Conservation (phyloP, 2,888 invertebrate species). For the Tetrapedia diversipes region DNA sequence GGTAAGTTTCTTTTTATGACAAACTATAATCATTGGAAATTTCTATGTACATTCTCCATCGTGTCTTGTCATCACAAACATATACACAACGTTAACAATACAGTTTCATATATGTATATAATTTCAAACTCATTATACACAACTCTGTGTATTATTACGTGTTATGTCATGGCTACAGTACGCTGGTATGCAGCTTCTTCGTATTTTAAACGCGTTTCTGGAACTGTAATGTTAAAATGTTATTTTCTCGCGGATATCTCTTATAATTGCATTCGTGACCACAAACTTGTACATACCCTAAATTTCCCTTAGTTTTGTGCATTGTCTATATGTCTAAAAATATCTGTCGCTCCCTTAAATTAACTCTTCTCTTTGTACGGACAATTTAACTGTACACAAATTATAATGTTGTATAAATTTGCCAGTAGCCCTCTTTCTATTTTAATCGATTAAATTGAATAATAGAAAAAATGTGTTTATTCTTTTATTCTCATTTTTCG, state of each 20-base stretch:
- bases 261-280: conserved; percentile 26
- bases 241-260: conserved; percentile 21
- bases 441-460: not conserved
- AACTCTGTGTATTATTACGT: conserved; percentile 30
- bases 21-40: not conserved
- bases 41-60: conserved; percentile 30
- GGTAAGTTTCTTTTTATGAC: conserved; percentile 73
- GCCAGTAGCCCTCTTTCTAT: not conserved
- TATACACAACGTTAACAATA: conserved; percentile 67
- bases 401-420: conserved; percentile 2
- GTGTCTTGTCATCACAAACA: conserved; percentile 44
- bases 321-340: conserved; percentile 35
- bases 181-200: conserved; percentile 71
- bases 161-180: conserved; percentile 71
- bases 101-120: conserved; percentile 62
- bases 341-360: conserved; percentile 21
- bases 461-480: not conserved
- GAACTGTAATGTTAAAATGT: conserved; percentile 69
- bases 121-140: conserved; percentile 48
- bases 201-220: conserved; percentile 57
- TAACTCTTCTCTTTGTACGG: conserved; percentile 19
- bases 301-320: conserved; percentile 54
- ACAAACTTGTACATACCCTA: conserved; percentile 39
- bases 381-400: conserved; percentile 18
- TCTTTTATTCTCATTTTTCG: not conserved